Evolutionary conservation across 2,888 invertebrate species (phyloP).

Genomic region (Belgica antarctica): DNA sequence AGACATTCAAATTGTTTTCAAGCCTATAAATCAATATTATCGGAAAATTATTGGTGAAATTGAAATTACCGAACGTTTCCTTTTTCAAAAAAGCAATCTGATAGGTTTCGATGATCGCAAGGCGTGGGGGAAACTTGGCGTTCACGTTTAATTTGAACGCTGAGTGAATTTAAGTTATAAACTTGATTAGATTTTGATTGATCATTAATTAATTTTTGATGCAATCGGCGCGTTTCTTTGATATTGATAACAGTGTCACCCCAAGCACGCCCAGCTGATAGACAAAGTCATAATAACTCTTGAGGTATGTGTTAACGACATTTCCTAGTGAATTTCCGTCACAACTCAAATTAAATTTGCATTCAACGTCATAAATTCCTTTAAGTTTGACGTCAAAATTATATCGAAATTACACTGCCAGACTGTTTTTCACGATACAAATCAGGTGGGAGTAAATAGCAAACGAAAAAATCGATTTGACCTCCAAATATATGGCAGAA

Average conservation of each 20-base stretch:
- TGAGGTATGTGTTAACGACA: no score
- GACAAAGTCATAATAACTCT: no score
- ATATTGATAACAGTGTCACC: constrained; percentile 4
- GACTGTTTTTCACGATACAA: neutral
- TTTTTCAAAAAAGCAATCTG: no score
- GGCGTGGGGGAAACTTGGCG: neutral
- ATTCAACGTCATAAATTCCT: constrained; percentile 12
- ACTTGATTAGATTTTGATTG: neutral
- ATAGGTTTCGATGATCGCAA: no score
- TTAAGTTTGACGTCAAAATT: constrained; percentile 2
- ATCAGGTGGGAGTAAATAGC: no score
- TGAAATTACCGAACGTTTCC: constrained; percentile 23
- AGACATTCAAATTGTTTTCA: constrained; percentile 26
- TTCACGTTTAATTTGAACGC: constrained; percentile 1
- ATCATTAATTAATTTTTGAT: constrained; percentile 7
- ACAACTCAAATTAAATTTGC: constrained; percentile 23
- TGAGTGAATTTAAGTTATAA: neutral
- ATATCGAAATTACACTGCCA: neutral
- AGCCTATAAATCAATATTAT: constrained; percentile 16
- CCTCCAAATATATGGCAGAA: constrained; percentile 22
- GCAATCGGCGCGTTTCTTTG: neutral
- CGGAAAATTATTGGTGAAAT: constrained; percentile 9
- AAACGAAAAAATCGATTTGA: constrained; percentile 36
- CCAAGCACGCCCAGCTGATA: no score
- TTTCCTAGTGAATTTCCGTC: no score